Percentiles rank a stretch among this genome's conserved stretches.
Evolutionary conservation across 2,113 vertebrate species (phyloP).

Genomic region (Desmodus rotundus): DNA sequence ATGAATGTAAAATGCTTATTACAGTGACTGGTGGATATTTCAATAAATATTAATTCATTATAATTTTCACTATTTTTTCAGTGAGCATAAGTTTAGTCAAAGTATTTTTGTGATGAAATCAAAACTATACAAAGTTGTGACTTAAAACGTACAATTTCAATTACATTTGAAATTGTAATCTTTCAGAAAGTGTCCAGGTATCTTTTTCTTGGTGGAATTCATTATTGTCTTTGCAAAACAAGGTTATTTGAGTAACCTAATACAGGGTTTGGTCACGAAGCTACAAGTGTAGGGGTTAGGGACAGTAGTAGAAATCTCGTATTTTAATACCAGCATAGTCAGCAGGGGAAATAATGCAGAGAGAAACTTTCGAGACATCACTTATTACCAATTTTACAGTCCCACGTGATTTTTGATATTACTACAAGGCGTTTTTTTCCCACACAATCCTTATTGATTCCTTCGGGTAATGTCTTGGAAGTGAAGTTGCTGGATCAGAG

Average conservation of each 20-base stretch:
- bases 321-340: not conserved
- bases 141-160: not conserved
- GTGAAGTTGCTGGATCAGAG: not conserved
- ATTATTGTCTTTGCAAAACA: not conserved
- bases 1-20: constrained; percentile 10
- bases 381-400: not conserved
- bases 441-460: not conserved
- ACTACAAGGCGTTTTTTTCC: not conserved
- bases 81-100: not conserved
- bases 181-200: not conserved
- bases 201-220: not conserved
- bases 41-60: not conserved
- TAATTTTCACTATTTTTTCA: not conserved
- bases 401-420: not conserved
- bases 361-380: not conserved
- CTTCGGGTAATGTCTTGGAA: not conserved
- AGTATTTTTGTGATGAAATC: not conserved
- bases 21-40: not conserved
- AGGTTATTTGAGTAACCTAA: not conserved
- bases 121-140: not conserved
- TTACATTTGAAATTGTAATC: not conserved
- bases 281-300: not conserved
- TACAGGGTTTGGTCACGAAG: not conserved
- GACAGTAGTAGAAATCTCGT: not conserved
- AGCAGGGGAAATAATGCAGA: not conserved